These are phyloP conservation scores for Pelobates fuscus DNA, from an alignment of 2,113 vertebrate species.

Conservation along the genomic window DNA sequence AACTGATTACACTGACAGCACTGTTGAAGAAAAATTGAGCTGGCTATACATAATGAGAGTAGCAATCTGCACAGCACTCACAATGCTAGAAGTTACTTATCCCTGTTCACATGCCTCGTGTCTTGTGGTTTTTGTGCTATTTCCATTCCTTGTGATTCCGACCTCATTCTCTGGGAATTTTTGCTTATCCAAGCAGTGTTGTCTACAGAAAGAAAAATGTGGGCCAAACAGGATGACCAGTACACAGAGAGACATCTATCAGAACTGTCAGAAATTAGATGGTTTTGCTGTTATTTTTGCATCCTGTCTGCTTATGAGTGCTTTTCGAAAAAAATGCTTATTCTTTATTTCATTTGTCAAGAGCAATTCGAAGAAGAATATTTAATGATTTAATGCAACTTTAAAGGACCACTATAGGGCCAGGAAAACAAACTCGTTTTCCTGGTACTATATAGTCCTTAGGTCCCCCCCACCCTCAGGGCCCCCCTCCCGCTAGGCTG, in stretches of 20 bases:
- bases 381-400: too few relatives aligned
- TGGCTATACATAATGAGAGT: too few relatives aligned
- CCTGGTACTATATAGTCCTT: too few relatives aligned
- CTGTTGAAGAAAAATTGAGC: too few relatives aligned
- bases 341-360: not conserved
- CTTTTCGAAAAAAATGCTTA: not conserved
- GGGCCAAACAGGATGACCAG: slow-evolving; percentile 11
- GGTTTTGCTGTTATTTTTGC: not conserved
- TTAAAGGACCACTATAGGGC: too few relatives aligned
- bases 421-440: too few relatives aligned
- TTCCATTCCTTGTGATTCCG: slow-evolving; percentile 17
- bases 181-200: slow-evolving; percentile 6
- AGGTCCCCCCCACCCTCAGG: too few relatives aligned
- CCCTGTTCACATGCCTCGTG: slow-evolving; percentile 7
- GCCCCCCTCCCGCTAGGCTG: too few relatives aligned
- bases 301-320: not conserved
- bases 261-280: slow-evolving; percentile 1
- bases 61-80: too few relatives aligned
- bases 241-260: slow-evolving; percentile 11
- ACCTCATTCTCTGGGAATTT: slow-evolving; percentile 20
- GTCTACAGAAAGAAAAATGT: slow-evolving; percentile 6
- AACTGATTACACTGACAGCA: too few relatives aligned
- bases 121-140: not conserved
- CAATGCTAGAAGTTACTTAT: too few relatives aligned
- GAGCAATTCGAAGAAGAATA: not conserved